Conservation (phyloP, 2,888 invertebrate species). For the Dendrolimus pini region DNA sequence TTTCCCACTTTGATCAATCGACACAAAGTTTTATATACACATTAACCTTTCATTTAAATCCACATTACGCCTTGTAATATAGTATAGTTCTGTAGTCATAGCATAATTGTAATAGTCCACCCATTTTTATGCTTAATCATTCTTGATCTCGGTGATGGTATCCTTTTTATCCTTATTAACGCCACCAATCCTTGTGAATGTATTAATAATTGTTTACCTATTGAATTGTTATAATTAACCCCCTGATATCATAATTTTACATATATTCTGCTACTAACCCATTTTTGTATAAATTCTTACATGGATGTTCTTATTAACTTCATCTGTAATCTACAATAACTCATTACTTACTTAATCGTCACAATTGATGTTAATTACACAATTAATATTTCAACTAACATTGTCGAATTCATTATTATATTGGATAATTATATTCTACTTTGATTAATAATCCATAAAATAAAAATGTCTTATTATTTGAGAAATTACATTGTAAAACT, state of each 20-base stretch:
- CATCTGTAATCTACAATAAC: too few relatives aligned
- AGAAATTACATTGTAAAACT: background rate
- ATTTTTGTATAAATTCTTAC: too few relatives aligned
- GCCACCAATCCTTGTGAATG: slow-evolving; percentile 40
- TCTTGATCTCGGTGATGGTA: slow-evolving; percentile 75
- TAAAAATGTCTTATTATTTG: too few relatives aligned
- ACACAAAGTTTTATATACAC: background rate
- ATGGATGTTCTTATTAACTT: too few relatives aligned
- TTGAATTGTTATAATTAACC: background rate
- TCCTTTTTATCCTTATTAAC: slow-evolving; percentile 55
- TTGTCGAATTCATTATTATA: too few relatives aligned
- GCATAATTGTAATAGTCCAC: slow-evolving; percentile 51
- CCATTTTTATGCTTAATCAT: slow-evolving; percentile 70
- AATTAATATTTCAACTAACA: too few relatives aligned
- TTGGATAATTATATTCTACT: too few relatives aligned
- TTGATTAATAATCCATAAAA: too few relatives aligned
- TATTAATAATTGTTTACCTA: slow-evolving; percentile 9
- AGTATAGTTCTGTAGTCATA: background rate
- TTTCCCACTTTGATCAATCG: too few relatives aligned
- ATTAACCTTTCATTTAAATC: background rate
- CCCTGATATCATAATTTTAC: slow-evolving; percentile 7
- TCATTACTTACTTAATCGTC: too few relatives aligned
- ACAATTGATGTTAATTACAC: too few relatives aligned
- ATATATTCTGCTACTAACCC: background rate
- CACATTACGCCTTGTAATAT: slow-evolving; percentile 1